Conservation (phyloP, 2,797 vertebrate genomes). For the Anguilla anguilla region DNA sequence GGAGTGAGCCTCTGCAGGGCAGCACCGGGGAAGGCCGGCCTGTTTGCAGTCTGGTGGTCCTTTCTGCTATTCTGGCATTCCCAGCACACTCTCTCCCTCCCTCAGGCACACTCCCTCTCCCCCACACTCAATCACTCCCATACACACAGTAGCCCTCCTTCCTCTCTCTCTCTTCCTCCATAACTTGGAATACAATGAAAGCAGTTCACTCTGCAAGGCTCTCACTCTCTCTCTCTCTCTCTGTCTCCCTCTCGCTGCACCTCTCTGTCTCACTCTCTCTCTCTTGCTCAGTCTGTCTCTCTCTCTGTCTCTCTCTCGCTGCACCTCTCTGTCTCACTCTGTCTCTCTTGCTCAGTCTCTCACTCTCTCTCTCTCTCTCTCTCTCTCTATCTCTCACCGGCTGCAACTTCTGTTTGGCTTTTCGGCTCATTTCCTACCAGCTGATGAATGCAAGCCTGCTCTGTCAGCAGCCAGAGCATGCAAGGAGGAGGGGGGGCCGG, state of each 20-base stretch:
- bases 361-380: constrained; percentile 32
- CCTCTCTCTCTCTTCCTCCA: constrained; percentile 37
- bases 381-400: constrained; percentile 29
- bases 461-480: constrained; percentile 76
- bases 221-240: constrained; percentile 22
- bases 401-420: constrained; percentile 48
- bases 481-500: constrained; percentile 40
- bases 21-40: constrained; percentile 2
- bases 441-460: constrained; percentile 73
- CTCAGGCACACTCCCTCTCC: neutral
- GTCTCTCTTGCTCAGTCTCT: too few relatives aligned
- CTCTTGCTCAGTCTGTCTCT: constrained; percentile 21
- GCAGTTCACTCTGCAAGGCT: constrained; percentile 40
- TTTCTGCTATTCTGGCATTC: constrained; percentile 33
- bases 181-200: constrained; percentile 51
- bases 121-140: neutral
- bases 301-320: constrained; percentile 28
- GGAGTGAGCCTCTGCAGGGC: constrained; percentile 6
- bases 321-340: constrained; percentile 32
- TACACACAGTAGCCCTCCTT: constrained; percentile 11
- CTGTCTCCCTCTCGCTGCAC: too few relatives aligned
- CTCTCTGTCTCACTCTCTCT: neutral
- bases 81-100: neutral
- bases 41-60: constrained; percentile 24
- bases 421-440: constrained; percentile 72